These are phyloP conservation scores for Leucoraja erinaceus DNA, from an alignment of 2,113 vertebrate genomes.

Conservation along the genomic window DNA sequence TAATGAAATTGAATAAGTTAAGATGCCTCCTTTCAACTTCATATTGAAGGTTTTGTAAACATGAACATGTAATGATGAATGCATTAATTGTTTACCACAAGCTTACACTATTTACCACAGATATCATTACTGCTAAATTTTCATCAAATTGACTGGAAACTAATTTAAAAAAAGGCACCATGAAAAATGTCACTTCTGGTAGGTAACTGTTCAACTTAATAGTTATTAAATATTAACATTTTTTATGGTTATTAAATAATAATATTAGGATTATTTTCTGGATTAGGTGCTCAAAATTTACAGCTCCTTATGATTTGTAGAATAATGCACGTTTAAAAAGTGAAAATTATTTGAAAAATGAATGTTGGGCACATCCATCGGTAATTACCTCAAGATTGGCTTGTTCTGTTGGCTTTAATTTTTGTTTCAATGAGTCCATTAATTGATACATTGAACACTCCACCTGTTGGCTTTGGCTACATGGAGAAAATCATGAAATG, in stretches of 20 bases:
- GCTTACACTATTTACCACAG: background rate
- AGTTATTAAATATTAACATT: background rate
- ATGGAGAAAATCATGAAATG: slow-evolving; percentile 39
- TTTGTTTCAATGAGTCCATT: slow-evolving; percentile 57
- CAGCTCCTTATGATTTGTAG: background rate
- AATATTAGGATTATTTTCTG: background rate
- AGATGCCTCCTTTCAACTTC: background rate
- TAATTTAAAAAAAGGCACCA: background rate
- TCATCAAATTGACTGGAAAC: background rate
- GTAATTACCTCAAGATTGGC: slow-evolving; percentile 55
- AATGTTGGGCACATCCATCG: slow-evolving; percentile 26
- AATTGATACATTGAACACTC: slow-evolving; percentile 60
- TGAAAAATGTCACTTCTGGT: background rate
- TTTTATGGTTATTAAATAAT: background rate
- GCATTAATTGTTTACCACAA: background rate
- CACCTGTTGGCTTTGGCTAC: slow-evolving; percentile 69
- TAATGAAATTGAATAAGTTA: background rate
- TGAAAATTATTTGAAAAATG: background rate
- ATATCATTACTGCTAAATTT: background rate
- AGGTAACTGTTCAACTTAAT: background rate
- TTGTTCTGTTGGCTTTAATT: slow-evolving; percentile 52
- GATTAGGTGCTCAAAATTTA: background rate
- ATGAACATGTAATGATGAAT: background rate
- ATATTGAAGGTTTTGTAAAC: background rate
- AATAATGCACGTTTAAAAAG: background rate